Conservation (phyloP, 2,888 invertebrate species). For the Pseudeuparius sepicola region DNA sequence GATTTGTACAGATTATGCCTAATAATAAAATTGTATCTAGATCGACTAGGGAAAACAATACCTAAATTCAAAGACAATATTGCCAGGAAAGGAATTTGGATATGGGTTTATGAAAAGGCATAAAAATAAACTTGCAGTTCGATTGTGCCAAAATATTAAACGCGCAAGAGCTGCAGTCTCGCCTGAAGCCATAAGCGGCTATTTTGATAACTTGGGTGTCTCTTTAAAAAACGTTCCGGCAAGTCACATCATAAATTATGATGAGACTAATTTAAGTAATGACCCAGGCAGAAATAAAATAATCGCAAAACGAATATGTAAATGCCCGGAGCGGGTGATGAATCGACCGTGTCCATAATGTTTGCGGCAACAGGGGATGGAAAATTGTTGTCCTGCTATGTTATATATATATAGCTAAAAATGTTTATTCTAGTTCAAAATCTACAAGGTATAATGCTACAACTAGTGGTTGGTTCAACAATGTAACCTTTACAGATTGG, state of each 20-base stretch:
- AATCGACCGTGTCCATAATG: too few relatives aligned
- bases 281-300: slow-evolving; percentile 6
- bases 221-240: slow-evolving; percentile 4
- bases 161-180: slow-evolving; percentile 6
- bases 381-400: too few relatives aligned
- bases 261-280: slow-evolving; percentile 4
- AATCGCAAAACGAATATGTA: slow-evolving; percentile 5
- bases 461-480: too few relatives aligned
- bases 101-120: slow-evolving; percentile 3
- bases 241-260: slow-evolving; percentile 9
- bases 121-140: neutral
- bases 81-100: slow-evolving; percentile 6
- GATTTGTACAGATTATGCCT: slow-evolving; percentile 2
- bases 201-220: slow-evolving; percentile 6
- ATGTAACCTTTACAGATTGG: too few relatives aligned
- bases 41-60: slow-evolving; percentile 7
- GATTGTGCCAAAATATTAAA: slow-evolving; percentile 9
- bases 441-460: too few relatives aligned
- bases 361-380: too few relatives aligned
- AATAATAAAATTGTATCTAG: slow-evolving; percentile 9
- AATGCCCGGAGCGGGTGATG: too few relatives aligned
- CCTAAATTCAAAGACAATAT: slow-evolving; percentile 9
- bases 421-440: too few relatives aligned
- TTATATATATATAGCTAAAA: too few relatives aligned
- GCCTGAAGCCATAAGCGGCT: slow-evolving; percentile 5